Evolutionary conservation across 2,797 vertebrate species (phyloP), one percentile per base, ranked within the genome.

Genomic region (Helicolenus hilgendorfi): DNA sequence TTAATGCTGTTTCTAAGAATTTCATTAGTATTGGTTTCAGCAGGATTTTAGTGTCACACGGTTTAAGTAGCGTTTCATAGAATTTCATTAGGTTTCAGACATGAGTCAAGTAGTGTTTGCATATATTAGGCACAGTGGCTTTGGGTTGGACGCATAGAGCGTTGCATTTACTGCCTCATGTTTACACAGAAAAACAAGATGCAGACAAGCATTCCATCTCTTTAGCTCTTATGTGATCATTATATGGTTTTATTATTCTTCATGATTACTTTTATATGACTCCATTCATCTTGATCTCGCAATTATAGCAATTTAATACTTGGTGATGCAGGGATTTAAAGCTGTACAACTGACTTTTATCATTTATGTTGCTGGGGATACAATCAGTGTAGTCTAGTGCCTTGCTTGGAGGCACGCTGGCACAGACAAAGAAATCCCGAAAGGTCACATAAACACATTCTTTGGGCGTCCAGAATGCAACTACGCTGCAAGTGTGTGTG

Each of bases 21-120:
- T 85, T 86, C 92, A 93, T 93, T 94, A 89, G 85, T 85, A 88
- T 94, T 73, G 83, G 69, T 92, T 94, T 91, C 88, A 93, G 67
- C 22, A n/a, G 91, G 88, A 84, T 89, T 93, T 92, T 4, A 58
- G 75, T 75, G 75, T 83, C 84, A 86, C 85, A 73, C 49, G 79
- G 72, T 84, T 87, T 83, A 90, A 86, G 83, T 53, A 24, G 27
- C 4, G 2, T 81, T 81, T 67, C 75, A 75, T 65, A 71, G 59
- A 71, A 62, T 49, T 81, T 67, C n/a, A 74, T 88, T 77, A 38
- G 58, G 41, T 60, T 72, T 88, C 72, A 78, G 65, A 73, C 62
- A 55, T 49, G 83, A 86, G 80, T 71, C 36, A 74, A 78, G 76
- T 83, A 70, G 68, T 64, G 33, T 80, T 69, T 60, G n/a, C 20